phyloP scores from a whole-genome alignment of 2,797 vertebrate genomes.

The Aldrovandia affinis region DNA sequence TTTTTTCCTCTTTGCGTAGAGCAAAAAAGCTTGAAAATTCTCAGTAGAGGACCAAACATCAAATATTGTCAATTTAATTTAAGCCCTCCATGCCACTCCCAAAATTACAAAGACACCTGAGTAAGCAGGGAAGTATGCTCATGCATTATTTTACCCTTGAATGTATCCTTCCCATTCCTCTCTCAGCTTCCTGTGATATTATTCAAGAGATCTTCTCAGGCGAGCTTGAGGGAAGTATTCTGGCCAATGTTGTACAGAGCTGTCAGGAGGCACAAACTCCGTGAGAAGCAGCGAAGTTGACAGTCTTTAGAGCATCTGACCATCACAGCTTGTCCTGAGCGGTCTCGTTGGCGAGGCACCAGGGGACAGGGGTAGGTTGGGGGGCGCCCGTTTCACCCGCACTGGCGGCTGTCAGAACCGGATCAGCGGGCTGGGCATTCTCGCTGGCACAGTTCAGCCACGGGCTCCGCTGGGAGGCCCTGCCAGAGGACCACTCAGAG shows the following conservation, averaged over 20 bases:
- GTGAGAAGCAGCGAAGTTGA: constrained; percentile 52
- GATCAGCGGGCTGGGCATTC: constrained; percentile 68
- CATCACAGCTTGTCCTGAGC: constrained; percentile 60
- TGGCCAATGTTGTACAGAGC: constrained; percentile 28
- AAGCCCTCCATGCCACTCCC: background rate
- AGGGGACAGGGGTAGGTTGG: constrained; percentile 49
- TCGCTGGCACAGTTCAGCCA: constrained; percentile 60
- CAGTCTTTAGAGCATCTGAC: constrained; percentile 52
- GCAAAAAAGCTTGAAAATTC: background rate
- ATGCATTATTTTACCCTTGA: constrained; percentile 1
- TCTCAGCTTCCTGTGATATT: background rate
- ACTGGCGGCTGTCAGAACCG: constrained; percentile 67
- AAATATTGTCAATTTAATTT: background rate
- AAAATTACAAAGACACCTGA: background rate
- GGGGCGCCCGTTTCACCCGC: background rate
- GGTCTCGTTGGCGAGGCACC: constrained; percentile 56
- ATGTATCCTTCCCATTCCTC: background rate
- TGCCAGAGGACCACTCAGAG: constrained; percentile 36
- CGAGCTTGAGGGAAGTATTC: background rate
- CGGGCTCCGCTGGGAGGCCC: constrained; percentile 51
- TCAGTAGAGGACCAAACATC: background rate
- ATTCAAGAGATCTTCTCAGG: constrained; percentile 5
- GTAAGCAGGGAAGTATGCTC: background rate
- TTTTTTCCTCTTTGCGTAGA: background rate
- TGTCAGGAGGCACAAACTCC: constrained; percentile 54